phyloP scores from a whole-genome alignment of 1,140 invertebrate genomes.

The Drosophila trapezifrons region DNA sequence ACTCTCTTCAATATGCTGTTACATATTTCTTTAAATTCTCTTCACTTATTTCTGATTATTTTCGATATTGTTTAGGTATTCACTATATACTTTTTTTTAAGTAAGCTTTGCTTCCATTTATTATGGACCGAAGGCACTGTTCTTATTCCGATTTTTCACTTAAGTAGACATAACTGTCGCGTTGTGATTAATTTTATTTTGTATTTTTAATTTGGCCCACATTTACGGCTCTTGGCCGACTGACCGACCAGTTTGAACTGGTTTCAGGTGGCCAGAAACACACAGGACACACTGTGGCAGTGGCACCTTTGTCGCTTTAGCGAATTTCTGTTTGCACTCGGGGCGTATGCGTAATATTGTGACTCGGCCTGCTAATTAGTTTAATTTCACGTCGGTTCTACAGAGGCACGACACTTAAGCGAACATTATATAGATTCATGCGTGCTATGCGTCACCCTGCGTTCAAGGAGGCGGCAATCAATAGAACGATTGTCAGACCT shows the following conservation, averaged over 20 bases:
- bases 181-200: slow-evolving; percentile 10
- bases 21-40: not conserved
- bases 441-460: slow-evolving; percentile 26
- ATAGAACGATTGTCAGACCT: slow-evolving; percentile 29
- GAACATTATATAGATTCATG: slow-evolving; percentile 1
- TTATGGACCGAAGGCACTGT: not conserved
- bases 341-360: slow-evolving; percentile 52
- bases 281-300: slow-evolving; percentile 24
- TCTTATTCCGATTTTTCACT: slow-evolving; percentile 3
- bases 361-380: slow-evolving; percentile 32
- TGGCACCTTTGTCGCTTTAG: slow-evolving; percentile 27
- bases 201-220: slow-evolving; percentile 17
- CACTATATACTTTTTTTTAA: not conserved
- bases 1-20: not conserved
- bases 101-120: not conserved
- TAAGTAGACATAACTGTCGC: not conserved
- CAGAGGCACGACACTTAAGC: slow-evolving; percentile 14
- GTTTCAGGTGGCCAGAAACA: slow-evolving; percentile 30
- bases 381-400: slow-evolving; percentile 16
- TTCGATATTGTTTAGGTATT: not conserved
- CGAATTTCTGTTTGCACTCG: slow-evolving; percentile 25
- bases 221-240: slow-evolving; percentile 18
- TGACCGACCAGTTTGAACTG: slow-evolving; percentile 30
- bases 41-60: not conserved
- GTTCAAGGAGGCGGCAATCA: slow-evolving; percentile 16